Conservation (phyloP, 2,797 vertebrate genomes). For the Telmatherina bonti region DNA sequence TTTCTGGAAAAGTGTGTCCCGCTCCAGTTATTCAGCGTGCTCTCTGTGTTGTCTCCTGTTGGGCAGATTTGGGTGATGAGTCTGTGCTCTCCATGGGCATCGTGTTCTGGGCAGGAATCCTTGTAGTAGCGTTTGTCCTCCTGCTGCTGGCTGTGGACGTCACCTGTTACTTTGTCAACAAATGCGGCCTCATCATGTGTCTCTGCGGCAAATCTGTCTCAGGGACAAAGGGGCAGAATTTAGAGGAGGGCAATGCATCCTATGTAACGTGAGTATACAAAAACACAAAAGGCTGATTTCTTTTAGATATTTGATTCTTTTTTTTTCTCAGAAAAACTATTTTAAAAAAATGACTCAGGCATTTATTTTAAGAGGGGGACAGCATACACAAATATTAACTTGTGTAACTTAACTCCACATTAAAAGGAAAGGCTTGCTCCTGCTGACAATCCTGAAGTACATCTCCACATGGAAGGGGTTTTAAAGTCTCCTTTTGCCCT, state of each 20-base stretch:
- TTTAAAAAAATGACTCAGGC: too few species aligned
- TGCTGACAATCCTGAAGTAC: too few species aligned
- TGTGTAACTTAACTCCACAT: too few species aligned
- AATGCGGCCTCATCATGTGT: slow-evolving; percentile 98
- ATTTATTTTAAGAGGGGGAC: too few species aligned
- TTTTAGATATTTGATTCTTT: too few species aligned
- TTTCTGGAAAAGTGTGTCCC: slow-evolving; percentile 16
- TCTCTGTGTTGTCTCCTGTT: slow-evolving; percentile 39
- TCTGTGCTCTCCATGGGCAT: slow-evolving; percentile 89
- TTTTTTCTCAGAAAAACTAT: too few species aligned
- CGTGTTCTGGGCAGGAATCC: slow-evolving; percentile 91
- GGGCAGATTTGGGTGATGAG: slow-evolving; percentile 87
- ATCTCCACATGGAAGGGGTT: not conserved
- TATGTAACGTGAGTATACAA: slow-evolving; percentile 90
- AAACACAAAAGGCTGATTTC: too few species aligned
- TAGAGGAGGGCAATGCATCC: slow-evolving; percentile 94
- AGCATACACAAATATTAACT: too few species aligned
- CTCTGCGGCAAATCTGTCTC: slow-evolving; percentile 93
- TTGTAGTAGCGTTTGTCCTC: slow-evolving; percentile 91
- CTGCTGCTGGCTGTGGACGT: slow-evolving; percentile 94
- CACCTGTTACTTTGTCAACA: slow-evolving; percentile 98
- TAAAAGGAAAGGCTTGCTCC: too few species aligned
- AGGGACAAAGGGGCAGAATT: slow-evolving; percentile 91
- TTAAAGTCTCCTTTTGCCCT: not conserved
- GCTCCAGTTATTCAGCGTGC: slow-evolving; percentile 26